A percentile compares a stretch with the other conserved stretches of the same genome.
These are phyloP conservation scores for Heliconius sara DNA, from an alignment of 2,888 invertebrate species.

Conservation along the genomic window DNA sequence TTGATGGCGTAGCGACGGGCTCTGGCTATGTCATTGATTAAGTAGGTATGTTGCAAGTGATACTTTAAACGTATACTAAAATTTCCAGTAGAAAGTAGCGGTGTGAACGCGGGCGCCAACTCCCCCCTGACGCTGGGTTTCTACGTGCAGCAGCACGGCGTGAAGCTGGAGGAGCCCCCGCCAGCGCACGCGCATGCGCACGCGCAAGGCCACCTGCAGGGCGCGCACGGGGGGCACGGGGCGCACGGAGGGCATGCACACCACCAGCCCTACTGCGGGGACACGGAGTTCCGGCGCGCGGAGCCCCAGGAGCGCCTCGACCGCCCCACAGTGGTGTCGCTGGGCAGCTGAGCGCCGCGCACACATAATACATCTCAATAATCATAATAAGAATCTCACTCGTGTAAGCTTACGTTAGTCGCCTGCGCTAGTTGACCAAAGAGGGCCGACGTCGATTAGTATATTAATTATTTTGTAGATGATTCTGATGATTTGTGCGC, in stretches of 20 bases:
- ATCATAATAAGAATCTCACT: slow-evolving; percentile 66
- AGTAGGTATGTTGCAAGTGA: neutral
- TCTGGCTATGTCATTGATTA: neutral
- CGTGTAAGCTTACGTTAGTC: slow-evolving; percentile 49
- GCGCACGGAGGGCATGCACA: slow-evolving; percentile 49
- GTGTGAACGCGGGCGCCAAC: slow-evolving; percentile 54
- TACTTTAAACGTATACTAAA: neutral
- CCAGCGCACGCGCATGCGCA: slow-evolving; percentile 55
- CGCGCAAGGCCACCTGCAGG: slow-evolving; percentile 50
- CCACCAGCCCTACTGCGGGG: slow-evolving; percentile 60
- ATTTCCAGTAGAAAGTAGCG: slow-evolving; percentile 34
- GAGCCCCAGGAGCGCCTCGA: slow-evolving; percentile 68
- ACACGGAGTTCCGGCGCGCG: slow-evolving; percentile 64
- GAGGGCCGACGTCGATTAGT: slow-evolving; percentile 25
- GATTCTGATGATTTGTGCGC: no score
- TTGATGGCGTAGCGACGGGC: no score
- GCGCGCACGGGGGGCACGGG: slow-evolving; percentile 22
- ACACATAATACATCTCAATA: slow-evolving; percentile 12
- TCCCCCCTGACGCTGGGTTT: slow-evolving; percentile 65
- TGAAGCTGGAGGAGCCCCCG: slow-evolving; percentile 74
- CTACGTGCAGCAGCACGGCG: slow-evolving; percentile 61
- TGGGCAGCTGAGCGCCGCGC: slow-evolving; percentile 72
- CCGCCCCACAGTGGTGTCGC: slow-evolving; percentile 81
- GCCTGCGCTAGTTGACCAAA: slow-evolving; percentile 65
- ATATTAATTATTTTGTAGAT: neutral